These are phyloP conservation scores for Acyrthosiphon pisum DNA, from an alignment of 1,140 invertebrate genomes.

Conservation along the genomic window DNA sequence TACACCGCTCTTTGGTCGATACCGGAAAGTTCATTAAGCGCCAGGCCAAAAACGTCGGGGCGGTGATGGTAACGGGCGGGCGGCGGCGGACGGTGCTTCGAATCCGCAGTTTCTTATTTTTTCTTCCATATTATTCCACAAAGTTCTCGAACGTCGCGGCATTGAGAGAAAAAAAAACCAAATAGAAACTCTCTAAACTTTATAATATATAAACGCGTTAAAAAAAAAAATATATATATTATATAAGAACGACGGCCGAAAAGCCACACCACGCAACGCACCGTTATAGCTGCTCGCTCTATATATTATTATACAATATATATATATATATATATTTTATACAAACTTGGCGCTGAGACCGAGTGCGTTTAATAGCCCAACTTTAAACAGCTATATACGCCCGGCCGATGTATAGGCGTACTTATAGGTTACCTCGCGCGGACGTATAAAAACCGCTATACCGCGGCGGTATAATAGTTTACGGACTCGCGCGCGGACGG, in stretches of 20 bases:
- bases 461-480: not conserved
- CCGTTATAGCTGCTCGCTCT: not conserved
- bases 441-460: not conserved
- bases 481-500: not conserved
- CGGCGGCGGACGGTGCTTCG: not conserved
- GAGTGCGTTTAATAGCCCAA: conserved; percentile 43
- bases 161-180: not conserved
- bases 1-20: not conserved
- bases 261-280: not conserved
- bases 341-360: not conserved
- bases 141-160: not conserved
- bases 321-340: conserved; percentile 3
- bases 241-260: not conserved
- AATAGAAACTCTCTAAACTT: conserved; percentile 23
- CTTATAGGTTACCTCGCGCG: not conserved
- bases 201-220: conserved; percentile 10
- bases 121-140: not conserved
- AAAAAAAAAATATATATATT: not conserved
- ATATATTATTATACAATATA: not conserved
- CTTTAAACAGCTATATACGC: conserved; percentile 29
- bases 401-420: not conserved
- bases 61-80: not conserved
- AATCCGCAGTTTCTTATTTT: not conserved
- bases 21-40: conserved; percentile 17
- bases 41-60: not conserved